A percentile compares a stretch with the other conserved stretches of the same genome.
phyloP scores from a whole-genome alignment of 2,888 invertebrate species.

The Lypha dubia region DNA sequence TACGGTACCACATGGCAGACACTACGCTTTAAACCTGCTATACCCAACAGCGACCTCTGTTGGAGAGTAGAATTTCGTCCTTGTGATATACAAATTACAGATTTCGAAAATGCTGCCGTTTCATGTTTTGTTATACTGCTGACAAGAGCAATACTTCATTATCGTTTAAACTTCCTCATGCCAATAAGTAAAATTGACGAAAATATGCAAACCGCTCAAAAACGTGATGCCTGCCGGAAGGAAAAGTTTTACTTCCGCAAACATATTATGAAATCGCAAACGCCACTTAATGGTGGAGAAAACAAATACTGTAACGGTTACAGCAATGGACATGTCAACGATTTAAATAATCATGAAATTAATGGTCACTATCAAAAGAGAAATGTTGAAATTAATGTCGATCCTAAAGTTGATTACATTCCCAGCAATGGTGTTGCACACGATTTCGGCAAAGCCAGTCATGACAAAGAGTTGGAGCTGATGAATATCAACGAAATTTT shows the following conservation, averaged over 20 bases:
- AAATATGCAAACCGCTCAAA: constrained; percentile 98
- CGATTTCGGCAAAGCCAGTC: constrained; percentile 26
- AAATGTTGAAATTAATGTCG: constrained; percentile 70
- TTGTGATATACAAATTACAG: constrained; percentile 98
- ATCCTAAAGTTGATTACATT: constrained; percentile 50
- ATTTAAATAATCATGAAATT: not conserved
- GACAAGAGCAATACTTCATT: constrained; percentile 97
- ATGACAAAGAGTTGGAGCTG: constrained; percentile 85
- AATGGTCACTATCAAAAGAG: constrained; percentile 26
- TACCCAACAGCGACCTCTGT: constrained; percentile 97
- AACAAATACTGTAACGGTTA: not conserved
- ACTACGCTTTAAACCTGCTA: constrained; percentile 99
- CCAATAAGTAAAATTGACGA: constrained; percentile 99
- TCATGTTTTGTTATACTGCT: constrained; percentile 98
- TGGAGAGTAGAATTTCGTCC: constrained; percentile 99
- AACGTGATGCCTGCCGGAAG: constrained; percentile 91
- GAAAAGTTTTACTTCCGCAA: constrained; percentile 97
- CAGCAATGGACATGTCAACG: constrained; percentile 18
- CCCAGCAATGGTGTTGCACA: constrained; percentile 32
- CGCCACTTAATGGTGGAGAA: not conserved
- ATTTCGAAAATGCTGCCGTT: constrained; percentile 99
- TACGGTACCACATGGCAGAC: constrained; percentile 99
- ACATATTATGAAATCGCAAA: constrained; percentile 85
- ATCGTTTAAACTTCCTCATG: constrained; percentile 97
- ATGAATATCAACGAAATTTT: constrained; percentile 98